These are phyloP conservation scores for Bombus confusus DNA, from an alignment of 1,140 invertebrate species.

Conservation along the genomic window DNA sequence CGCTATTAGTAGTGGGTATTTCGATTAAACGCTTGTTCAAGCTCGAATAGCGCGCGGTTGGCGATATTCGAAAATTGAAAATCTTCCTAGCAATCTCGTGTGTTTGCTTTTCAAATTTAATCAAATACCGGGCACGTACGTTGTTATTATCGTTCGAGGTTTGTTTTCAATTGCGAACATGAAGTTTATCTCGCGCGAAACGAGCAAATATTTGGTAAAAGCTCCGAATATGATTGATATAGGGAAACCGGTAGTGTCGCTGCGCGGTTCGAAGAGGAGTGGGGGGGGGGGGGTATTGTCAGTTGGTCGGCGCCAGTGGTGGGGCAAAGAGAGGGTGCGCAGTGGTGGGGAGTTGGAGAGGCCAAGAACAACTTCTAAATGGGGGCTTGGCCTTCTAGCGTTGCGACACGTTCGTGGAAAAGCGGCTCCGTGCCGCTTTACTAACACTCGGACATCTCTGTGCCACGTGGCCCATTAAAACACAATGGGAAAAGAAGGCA, in stretches of 20 bases:
- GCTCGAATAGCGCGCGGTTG: not conserved
- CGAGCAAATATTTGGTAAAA: slow-evolving; percentile 43
- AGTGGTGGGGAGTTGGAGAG: slow-evolving; percentile 34
- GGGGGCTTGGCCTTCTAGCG: slow-evolving; percentile 75
- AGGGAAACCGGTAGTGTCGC: slow-evolving; percentile 16
- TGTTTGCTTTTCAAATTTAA: not conserved
- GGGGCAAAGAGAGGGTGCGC: not conserved
- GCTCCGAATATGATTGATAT: slow-evolving; percentile 10
- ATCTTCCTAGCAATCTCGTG: not conserved
- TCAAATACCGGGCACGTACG: not conserved
- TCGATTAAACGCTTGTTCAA: not conserved
- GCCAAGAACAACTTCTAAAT: slow-evolving; percentile 69
- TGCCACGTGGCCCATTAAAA: slow-evolving; percentile 64
- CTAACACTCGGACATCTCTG: slow-evolving; percentile 75
- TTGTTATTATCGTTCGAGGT: not conserved
- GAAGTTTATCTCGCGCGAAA: not conserved
- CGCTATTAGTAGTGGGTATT: not conserved
- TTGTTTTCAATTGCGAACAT: not conserved
- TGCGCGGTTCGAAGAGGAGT: not conserved
- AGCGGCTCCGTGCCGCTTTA: slow-evolving; percentile 76
- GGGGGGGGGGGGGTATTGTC: not conserved
- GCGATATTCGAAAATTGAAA: not conserved
- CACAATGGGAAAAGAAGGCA: slow-evolving; percentile 66
- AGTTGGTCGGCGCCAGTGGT: slow-evolving; percentile 7
- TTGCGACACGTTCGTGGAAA: slow-evolving; percentile 79